Conservation (phyloP, 2,888 invertebrate genomes). For the Synanthedon myopaeformis region DNA sequence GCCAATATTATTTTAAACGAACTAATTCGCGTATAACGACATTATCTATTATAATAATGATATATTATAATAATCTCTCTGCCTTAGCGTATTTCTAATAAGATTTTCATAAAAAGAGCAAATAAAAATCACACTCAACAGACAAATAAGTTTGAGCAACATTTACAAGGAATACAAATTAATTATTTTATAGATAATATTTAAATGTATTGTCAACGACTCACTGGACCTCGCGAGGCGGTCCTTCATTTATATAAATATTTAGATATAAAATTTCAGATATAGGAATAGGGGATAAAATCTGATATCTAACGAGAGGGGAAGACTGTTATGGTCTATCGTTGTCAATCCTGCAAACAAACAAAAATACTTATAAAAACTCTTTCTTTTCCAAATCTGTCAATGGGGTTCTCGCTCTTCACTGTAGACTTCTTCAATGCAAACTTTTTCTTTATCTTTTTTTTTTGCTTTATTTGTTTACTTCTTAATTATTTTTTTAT, state of each 20-base stretch:
- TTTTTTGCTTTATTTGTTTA: too few relatives aligned
- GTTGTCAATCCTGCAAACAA: constrained; percentile 57
- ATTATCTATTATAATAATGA: constrained; percentile 1
- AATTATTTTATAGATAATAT: constrained; percentile 30
- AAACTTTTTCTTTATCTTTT: too few relatives aligned
- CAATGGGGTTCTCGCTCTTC: too few relatives aligned
- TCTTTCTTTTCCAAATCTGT: too few relatives aligned
- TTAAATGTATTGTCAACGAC: constrained; percentile 63
- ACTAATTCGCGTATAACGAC: background rate
- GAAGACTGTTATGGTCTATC: constrained; percentile 66
- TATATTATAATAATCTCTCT: constrained; percentile 12
- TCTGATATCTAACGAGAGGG: constrained; percentile 61
- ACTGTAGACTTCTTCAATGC: too few relatives aligned
- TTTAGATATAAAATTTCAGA: constrained; percentile 57
- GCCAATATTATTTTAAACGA: background rate
- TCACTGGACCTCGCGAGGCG: constrained; percentile 49
- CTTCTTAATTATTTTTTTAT: too few relatives aligned
- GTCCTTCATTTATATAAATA: constrained; percentile 34
- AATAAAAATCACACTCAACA: constrained; percentile 25
- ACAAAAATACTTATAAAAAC: too few relatives aligned
- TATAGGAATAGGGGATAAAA: constrained; percentile 61
- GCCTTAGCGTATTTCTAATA: constrained; percentile 13
- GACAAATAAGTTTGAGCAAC: constrained; percentile 55
- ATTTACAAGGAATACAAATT: constrained; percentile 51
- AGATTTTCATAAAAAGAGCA: constrained; percentile 14